Evolutionary conservation across 2,888 invertebrate genomes (phyloP).

Genomic region (Isotomurus palustris): DNA sequence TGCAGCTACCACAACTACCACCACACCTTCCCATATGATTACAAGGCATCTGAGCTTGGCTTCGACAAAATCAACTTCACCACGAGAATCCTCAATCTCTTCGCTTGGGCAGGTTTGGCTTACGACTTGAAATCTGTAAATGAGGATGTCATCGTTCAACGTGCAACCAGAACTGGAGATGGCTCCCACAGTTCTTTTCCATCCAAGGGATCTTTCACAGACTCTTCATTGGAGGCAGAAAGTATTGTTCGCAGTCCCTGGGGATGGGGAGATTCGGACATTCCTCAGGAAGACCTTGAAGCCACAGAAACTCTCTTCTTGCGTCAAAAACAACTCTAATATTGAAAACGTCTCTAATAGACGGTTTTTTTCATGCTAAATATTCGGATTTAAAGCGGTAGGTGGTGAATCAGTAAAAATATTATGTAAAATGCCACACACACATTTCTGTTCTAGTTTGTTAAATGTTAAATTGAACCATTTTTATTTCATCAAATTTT

Average conservation of each 20-base stretch:
- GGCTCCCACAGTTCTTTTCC: too few relatives aligned
- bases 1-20: slow-evolving; percentile 40
- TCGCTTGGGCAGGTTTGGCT: slow-evolving; percentile 23
- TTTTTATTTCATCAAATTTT: too few relatives aligned
- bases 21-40: slow-evolving; percentile 39
- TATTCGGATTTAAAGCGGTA: too few relatives aligned
- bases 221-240: too few relatives aligned
- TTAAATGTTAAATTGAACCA: too few relatives aligned
- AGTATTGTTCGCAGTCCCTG: slow-evolving; percentile 34
- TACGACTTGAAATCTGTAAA: slow-evolving; percentile 24
- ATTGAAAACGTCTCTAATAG: too few relatives aligned
- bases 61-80: slow-evolving; percentile 33
- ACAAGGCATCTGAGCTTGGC: slow-evolving; percentile 30
- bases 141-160: slow-evolving; percentile 35
- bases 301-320: slow-evolving; percentile 30
- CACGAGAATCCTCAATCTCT: slow-evolving; percentile 23
- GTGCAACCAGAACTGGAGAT: slow-evolving; percentile 30
- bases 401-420: too few relatives aligned
- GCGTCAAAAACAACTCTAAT: too few relatives aligned
- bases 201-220: too few relatives aligned
- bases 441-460: too few relatives aligned
- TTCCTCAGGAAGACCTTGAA: slow-evolving; percentile 33
- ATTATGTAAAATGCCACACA: too few relatives aligned
- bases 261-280: slow-evolving; percentile 45
- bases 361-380: too few relatives aligned